A percentile compares a stretch with the other conserved stretches of the same genome.
Conservation (phyloP, 2,113 vertebrate species). For the Hypocryptadius cinnamomeus region DNA sequence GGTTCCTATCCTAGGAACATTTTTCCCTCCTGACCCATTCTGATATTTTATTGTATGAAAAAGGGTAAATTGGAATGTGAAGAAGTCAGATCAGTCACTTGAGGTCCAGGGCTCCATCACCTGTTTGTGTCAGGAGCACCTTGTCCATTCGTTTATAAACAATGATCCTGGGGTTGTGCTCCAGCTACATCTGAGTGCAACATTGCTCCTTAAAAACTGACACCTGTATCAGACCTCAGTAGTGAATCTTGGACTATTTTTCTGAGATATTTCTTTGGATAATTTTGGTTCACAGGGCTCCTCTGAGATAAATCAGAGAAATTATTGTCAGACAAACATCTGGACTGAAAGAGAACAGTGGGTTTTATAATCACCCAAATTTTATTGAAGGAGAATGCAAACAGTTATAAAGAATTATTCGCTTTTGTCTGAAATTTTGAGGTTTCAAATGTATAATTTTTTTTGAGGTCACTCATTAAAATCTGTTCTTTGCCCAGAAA, state of each 20-base stretch:
- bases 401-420: not conserved
- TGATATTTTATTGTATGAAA: not conserved
- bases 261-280: not conserved
- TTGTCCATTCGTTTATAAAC: not conserved
- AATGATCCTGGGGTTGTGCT: not conserved
- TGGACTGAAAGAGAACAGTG: not conserved
- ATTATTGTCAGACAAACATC: not conserved
- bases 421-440: not conserved
- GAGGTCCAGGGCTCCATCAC: not conserved
- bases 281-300: not conserved
- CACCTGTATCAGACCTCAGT: not conserved
- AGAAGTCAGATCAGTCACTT: not conserved
- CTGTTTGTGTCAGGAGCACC: not conserved
- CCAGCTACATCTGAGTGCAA: not conserved
- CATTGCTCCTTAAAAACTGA: rapidly evolving
- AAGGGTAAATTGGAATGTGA: not conserved
- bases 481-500: not conserved
- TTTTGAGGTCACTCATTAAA: not conserved
- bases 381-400: not conserved
- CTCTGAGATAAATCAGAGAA: not conserved
- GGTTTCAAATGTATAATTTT: not conserved
- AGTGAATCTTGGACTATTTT: not conserved
- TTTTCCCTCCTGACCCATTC: not conserved
- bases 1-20: not conserved
- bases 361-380: not conserved